Conservation (phyloP, 1,140 invertebrate species). For the Ptiloglossa arizonensis region DNA sequence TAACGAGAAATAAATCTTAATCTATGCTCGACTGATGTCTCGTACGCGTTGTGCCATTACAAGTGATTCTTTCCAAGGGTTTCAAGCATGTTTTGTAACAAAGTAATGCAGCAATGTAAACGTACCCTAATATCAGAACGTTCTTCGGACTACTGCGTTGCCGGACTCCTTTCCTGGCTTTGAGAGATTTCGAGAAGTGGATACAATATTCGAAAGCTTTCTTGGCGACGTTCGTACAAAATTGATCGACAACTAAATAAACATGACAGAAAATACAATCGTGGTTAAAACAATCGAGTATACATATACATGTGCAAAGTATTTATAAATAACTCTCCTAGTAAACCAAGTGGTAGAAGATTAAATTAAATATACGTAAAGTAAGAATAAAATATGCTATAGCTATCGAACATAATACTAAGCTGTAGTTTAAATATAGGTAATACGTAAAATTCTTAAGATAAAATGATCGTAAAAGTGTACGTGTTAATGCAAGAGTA, state of each 20-base stretch:
- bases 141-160: neutral
- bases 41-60: neutral
- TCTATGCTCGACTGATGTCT: too few species aligned
- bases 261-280: neutral
- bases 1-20: too few species aligned
- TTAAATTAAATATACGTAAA: neutral
- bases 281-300: neutral
- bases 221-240: neutral
- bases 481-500: neutral
- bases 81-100: neutral
- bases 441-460: neutral
- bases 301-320: neutral
- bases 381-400: neutral
- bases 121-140: constrained; percentile 11
- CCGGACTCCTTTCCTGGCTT: constrained; percentile 2
- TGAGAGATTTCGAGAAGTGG: neutral
- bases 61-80: neutral
- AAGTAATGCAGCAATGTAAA: neutral
- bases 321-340: neutral
- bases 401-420: neutral
- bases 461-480: neutral
- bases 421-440: neutral
- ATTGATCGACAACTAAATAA: neutral
- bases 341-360: neutral
- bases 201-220: neutral